Percentiles rank a stretch among this genome's conserved stretches.
Evolutionary conservation across 1,140 invertebrate species (phyloP).

Genomic region (Cotesia chilonis): DNA sequence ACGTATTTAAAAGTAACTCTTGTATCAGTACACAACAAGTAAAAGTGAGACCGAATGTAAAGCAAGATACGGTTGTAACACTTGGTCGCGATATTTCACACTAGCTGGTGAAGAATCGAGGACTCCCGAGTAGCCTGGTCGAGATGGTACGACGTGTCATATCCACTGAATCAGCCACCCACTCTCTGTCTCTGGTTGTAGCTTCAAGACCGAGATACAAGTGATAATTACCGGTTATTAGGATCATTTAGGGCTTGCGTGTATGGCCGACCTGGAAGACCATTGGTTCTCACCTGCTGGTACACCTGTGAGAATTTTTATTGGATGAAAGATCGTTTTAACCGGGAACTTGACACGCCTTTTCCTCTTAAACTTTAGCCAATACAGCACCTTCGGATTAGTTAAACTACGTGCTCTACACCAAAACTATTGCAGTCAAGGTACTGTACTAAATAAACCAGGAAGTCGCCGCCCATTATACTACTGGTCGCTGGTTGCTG

Average conservation of each 20-base stretch:
- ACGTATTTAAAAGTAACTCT: background rate
- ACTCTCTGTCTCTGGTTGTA: constrained; percentile 14
- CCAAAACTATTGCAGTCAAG: background rate
- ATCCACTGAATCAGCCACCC: constrained; percentile 24
- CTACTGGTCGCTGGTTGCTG: background rate
- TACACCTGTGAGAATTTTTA: background rate
- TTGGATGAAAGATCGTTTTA: constrained; percentile 31
- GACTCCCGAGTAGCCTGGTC: constrained; percentile 17
- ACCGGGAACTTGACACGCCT: constrained; percentile 40
- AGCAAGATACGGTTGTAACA: constrained; percentile 58
- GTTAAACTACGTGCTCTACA: background rate
- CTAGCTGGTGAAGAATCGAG: constrained; percentile 54
- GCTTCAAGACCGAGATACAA: background rate
- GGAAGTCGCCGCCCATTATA: constrained; percentile 14
- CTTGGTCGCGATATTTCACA: constrained; percentile 68
- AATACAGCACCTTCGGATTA: constrained; percentile 19
- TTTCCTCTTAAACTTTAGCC: constrained; percentile 37
- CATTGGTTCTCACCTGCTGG: constrained; percentile 28
- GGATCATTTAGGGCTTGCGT: constrained; percentile 30
- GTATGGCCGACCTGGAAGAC: constrained; percentile 15
- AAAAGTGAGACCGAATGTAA: constrained; percentile 27
- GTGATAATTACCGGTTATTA: constrained; percentile 35
- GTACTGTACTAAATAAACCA: background rate
- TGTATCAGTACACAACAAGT: background rate
- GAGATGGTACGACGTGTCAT: constrained; percentile 27